Percentiles rank a stretch among this genome's conserved stretches.
These are phyloP conservation scores for Neoseiulus cucumeris DNA, from an alignment of 1,140 invertebrate genomes.

Conservation along the genomic window DNA sequence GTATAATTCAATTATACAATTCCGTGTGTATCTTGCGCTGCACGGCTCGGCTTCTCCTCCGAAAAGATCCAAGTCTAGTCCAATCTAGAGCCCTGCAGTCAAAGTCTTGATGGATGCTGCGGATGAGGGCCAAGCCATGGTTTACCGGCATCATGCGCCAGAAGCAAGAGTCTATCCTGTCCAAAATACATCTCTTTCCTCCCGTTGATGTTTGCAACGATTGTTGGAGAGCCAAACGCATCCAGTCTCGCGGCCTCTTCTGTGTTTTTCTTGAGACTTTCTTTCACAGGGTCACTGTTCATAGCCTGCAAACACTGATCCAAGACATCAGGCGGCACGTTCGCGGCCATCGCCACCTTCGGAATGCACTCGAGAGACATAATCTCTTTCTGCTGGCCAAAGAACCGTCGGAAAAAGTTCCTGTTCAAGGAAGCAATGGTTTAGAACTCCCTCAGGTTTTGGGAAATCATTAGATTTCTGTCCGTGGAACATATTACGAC, in stretches of 20 bases:
- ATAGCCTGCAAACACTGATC: background rate
- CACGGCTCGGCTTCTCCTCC: no score
- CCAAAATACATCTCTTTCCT: conserved; percentile 27
- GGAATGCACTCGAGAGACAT: background rate
- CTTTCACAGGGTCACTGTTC: background rate
- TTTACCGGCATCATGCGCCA: conserved; percentile 25
- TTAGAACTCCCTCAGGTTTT: background rate
- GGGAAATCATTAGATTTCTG: background rate
- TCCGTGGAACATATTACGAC: background rate
- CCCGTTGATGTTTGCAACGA: conserved; percentile 25
- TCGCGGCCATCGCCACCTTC: background rate
- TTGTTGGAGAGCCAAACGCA: conserved; percentile 29
- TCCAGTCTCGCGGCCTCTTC: background rate
- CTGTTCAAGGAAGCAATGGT: background rate
- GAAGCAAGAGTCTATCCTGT: conserved; percentile 26
- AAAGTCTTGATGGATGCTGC: background rate
- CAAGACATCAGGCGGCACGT: background rate
- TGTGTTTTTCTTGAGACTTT: background rate
- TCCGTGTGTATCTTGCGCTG: no score
- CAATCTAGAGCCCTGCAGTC: no score
- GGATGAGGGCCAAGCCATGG: background rate
- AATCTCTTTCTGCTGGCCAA: background rate
- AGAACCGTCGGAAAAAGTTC: background rate
- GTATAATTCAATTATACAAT: no score
- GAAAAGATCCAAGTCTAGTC: no score